These are phyloP conservation scores for Neosalanx taihuensis DNA, from an alignment of 2,797 vertebrate species.

Conservation along the genomic window DNA sequence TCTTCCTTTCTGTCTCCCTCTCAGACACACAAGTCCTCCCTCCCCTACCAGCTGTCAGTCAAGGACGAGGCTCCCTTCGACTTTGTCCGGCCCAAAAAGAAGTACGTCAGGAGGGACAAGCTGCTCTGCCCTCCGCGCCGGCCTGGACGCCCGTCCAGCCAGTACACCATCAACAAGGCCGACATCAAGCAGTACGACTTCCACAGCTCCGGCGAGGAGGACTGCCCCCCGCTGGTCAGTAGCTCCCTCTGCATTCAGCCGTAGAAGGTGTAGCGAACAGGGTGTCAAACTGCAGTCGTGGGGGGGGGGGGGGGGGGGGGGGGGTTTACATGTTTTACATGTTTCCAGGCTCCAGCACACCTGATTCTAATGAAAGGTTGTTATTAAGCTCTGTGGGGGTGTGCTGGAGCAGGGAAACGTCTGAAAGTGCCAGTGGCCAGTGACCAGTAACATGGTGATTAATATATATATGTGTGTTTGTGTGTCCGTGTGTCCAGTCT, in stretches of 20 bases:
- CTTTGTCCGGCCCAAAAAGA: conserved; percentile 84
- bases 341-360: too few relatives aligned
- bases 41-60: conserved; percentile 73
- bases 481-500: conserved; percentile 64
- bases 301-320: too few relatives aligned
- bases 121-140: conserved; percentile 73
- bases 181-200: conserved; percentile 95
- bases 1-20: background rate
- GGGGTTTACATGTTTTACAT: too few relatives aligned
- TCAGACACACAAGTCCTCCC: conserved; percentile 51
- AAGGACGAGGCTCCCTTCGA: conserved; percentile 80
- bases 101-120: conserved; percentile 82
- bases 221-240: conserved; percentile 80
- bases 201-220: conserved; percentile 92
- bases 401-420: too few relatives aligned
- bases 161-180: conserved; percentile 80
- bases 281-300: too few relatives aligned
- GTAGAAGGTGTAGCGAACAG: too few relatives aligned
- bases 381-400: too few relatives aligned
- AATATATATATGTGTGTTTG: background rate
- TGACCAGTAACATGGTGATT: background rate
- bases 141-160: conserved; percentile 72
- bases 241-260: background rate
- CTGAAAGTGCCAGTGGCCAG: too few relatives aligned
- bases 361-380: too few relatives aligned